Base-by-base conservation (phyloP, 2,797 vertebrate genomes). In the Poeciliopsis gracilis region DNA sequence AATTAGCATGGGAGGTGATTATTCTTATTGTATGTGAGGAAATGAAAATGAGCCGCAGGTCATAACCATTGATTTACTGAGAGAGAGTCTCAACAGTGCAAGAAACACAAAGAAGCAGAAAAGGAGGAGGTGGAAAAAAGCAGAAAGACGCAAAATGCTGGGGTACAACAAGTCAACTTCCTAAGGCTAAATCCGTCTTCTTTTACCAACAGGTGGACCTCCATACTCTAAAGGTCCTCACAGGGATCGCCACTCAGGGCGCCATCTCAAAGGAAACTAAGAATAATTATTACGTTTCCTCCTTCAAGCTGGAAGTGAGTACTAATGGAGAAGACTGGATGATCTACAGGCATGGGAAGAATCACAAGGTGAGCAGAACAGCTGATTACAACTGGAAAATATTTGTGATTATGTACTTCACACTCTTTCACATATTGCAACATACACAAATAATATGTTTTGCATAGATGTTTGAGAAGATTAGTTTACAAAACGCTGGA, bases 251-350 rank as follows among this genome's bases (percentile, higher is more conserved):
- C 66, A 99, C 98, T 0, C 98, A 99, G 90, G 98, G 98, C 0
- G 98, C 98, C 46, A 95, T 98, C 91, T 99, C 98, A 0, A 97
- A 97, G 91, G 97, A 99, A 89, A 99, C 98, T 0, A 95, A 96
- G 82, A 98, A 96, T 79, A 95, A 95, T 23, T 99, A 99, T 90
- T 97, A 97, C 10, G 97, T 99, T 82, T 97, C 96, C 82, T 96
- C 97, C 41, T 99, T 99, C 92, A 99, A 99, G 90, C 93, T 99
- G 88, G 98, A 99, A 92, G 96, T 99, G 94, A 99, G 98, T 96
- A 98, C 98, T 53, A 99, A 99, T 0, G 98, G 98, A 0, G 98
- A 99, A 85, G 98, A 99, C 95, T 99, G 98, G 98, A 99, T 99
- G 98, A 95, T 98, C 84, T 99, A 98, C 92, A 95, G 98, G 33